Percentiles rank a stretch among this genome's conserved stretches.
phyloP scores from a whole-genome alignment of 2,888 invertebrate genomes.

The Ectemnius continuus region DNA sequence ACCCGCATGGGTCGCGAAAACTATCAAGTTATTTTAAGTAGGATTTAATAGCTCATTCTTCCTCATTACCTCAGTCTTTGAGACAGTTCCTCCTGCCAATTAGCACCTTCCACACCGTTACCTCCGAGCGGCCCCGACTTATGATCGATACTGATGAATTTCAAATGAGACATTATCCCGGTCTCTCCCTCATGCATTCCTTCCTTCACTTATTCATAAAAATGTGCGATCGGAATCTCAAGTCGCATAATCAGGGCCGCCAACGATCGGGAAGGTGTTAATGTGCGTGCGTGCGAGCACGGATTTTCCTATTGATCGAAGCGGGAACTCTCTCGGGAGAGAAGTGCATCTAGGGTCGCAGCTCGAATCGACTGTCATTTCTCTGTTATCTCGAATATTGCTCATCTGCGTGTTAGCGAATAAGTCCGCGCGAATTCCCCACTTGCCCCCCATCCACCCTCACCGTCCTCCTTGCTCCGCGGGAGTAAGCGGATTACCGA shows the following conservation, averaged over 20 bases:
- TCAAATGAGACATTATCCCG: too few species aligned
- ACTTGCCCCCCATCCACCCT: slow-evolving; percentile 16
- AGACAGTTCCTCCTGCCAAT: slow-evolving; percentile 71
- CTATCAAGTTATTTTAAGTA: slow-evolving; percentile 46
- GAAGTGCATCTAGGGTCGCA: not conserved
- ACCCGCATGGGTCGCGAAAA: slow-evolving; percentile 28
- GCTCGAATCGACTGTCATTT: slow-evolving; percentile 27
- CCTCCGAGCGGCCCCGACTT: too few species aligned
- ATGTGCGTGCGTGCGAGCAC: not conserved
- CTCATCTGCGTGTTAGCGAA: slow-evolving; percentile 48
- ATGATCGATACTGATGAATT: too few species aligned
- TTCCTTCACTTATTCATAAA: too few species aligned
- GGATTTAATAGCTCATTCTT: slow-evolving; percentile 64
- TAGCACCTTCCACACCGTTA: slow-evolving; percentile 33
- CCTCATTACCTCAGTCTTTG: slow-evolving; percentile 74
- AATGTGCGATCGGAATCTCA: too few species aligned
- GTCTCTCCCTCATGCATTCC: too few species aligned
- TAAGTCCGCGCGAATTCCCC: slow-evolving; percentile 38
- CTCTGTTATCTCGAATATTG: slow-evolving; percentile 43
- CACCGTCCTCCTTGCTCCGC: slow-evolving; percentile 10
- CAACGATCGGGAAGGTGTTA: slow-evolving; percentile 1
- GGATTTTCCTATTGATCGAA: slow-evolving; percentile 8
- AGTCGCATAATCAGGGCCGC: too few species aligned
- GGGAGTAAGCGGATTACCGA: slow-evolving; percentile 25
- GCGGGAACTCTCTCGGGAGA: slow-evolving; percentile 3